A percentile compares a stretch with the other conserved stretches of the same genome.
Evolutionary conservation across 2,797 vertebrate species (phyloP).

Genomic region (Sorex maritimensis): DNA sequence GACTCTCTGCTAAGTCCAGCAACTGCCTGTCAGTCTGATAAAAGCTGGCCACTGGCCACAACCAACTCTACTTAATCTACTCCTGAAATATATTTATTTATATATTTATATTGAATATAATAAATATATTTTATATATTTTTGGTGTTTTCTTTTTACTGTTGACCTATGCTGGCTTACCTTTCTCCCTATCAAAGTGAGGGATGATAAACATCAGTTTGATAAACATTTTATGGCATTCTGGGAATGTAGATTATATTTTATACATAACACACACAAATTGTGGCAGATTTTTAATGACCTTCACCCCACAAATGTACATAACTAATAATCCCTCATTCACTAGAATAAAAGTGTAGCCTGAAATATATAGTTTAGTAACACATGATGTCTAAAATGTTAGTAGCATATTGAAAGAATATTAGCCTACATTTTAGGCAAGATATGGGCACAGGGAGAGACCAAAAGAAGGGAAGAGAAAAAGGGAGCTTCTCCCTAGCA

Average conservation of each 20-base stretch:
- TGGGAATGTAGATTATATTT: slow-evolving; percentile 27
- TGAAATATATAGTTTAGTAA: background rate
- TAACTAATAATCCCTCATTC: background rate
- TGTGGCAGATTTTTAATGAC: background rate
- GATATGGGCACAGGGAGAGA: background rate
- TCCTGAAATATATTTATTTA: too few relatives aligned
- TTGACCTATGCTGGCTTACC: background rate
- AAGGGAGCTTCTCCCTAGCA: too few relatives aligned
- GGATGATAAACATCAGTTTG: background rate
- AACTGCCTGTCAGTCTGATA: too few relatives aligned
- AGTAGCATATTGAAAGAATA: background rate
- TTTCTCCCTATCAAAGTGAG: background rate
- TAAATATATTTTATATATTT: too few relatives aligned
- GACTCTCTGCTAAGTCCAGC: too few relatives aligned
- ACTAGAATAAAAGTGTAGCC: background rate
- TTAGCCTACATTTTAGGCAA: background rate
- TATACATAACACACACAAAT: background rate
- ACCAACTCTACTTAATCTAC: too few relatives aligned
- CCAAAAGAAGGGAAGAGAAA: background rate
- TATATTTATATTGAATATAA: too few relatives aligned
- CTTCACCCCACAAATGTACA: background rate
- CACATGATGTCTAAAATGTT: background rate
- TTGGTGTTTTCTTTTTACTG: background rate
- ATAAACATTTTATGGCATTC: slow-evolving; percentile 17
- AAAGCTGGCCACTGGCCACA: too few relatives aligned